Conservation (phyloP, 2,888 invertebrate genomes). For the Ophion ellenae region DNA sequence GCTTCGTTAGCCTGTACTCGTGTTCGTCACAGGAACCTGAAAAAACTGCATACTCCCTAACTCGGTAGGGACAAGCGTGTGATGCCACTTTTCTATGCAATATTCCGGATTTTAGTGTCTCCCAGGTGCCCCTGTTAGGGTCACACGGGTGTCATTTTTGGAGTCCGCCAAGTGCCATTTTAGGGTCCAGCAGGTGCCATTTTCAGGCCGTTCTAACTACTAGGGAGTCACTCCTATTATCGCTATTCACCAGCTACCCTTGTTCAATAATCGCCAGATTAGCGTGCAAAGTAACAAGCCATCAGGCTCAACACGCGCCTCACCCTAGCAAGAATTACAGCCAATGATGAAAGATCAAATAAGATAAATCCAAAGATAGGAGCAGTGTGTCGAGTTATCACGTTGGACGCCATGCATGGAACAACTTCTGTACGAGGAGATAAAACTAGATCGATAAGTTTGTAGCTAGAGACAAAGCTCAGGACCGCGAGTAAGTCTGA, state of each 20-base stretch:
- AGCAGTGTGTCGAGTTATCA: background rate
- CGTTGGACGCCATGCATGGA: background rate
- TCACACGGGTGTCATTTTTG: too few species aligned
- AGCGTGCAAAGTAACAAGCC: background rate
- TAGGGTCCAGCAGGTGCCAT: too few species aligned
- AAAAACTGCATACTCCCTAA: constrained; percentile 20
- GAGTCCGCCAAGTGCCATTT: too few species aligned
- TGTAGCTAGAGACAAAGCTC: constrained; percentile 32
- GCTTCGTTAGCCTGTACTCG: constrained; percentile 89
- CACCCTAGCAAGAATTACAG: background rate
- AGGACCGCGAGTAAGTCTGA: background rate
- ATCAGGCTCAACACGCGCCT: background rate
- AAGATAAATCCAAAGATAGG: background rate
- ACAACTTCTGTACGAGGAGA: background rate
- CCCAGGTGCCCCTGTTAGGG: too few species aligned
- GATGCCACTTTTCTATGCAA: background rate
- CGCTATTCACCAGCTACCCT: background rate
- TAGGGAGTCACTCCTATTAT: background rate
- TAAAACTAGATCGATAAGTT: constrained; percentile 30
- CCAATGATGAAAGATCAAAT: background rate
- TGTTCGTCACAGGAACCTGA: constrained; percentile 86
- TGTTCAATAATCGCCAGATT: background rate
- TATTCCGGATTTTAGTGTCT: background rate
- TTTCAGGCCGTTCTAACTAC: background rate
- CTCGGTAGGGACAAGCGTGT: background rate